Conservation (phyloP, 2,797 vertebrate genomes). For the Halcyon smyrnensis region DNA sequence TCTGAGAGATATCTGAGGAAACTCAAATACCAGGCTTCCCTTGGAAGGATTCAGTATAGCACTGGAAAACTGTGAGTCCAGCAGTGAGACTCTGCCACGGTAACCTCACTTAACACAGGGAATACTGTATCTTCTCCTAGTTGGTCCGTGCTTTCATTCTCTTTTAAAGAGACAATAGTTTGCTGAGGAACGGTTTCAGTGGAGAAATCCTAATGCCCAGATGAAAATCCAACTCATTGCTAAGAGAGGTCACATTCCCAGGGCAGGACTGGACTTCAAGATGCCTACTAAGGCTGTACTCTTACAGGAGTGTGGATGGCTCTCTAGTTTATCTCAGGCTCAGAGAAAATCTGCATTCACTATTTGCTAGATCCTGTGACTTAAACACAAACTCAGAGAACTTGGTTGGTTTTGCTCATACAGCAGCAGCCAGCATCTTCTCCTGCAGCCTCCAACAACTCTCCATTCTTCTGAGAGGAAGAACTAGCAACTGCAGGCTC, state of each 20-base stretch:
- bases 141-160: neutral
- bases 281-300: neutral
- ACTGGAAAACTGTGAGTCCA: neutral
- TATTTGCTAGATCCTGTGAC: neutral
- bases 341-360: neutral
- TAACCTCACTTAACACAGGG: neutral
- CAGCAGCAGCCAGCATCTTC: neutral
- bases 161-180: neutral
- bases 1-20: neutral
- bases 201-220: neutral
- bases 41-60: neutral
- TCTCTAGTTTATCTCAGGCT: neutral
- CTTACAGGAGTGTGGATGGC: neutral
- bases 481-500: neutral
- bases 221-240: neutral
- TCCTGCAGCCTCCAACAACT: neutral
- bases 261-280: neutral
- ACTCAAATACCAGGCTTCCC: neutral
- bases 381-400: neutral
- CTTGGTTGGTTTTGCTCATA: neutral
- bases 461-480: neutral
- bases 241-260: neutral
- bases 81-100: neutral
- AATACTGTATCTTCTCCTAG: neutral
- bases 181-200: neutral